These are phyloP conservation scores for Chrysochloris asiatica DNA, from an alignment of 2,113 vertebrate species.

Conservation along the genomic window DNA sequence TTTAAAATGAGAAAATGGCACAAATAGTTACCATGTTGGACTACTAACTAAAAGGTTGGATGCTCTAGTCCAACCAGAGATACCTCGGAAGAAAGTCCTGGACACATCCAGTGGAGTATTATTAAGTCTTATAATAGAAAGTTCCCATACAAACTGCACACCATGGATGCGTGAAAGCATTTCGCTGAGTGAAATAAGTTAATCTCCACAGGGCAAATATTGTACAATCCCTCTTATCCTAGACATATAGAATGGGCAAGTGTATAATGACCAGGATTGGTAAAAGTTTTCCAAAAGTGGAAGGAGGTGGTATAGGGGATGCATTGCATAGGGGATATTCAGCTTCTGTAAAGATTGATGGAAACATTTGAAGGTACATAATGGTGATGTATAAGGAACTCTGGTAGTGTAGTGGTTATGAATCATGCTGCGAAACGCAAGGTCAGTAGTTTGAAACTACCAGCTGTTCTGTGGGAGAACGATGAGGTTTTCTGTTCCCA, in stretches of 20 bases:
- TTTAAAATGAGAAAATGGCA: not conserved
- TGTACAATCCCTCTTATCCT: not conserved
- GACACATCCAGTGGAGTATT: not conserved
- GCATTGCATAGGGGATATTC: not conserved
- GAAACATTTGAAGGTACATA: not conserved
- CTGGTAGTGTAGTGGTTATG: too few species aligned
- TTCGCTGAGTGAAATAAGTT: not conserved
- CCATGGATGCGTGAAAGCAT: not conserved
- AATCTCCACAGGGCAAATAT: not conserved
- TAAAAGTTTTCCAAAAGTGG: too few species aligned
- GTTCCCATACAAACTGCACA: not conserved
- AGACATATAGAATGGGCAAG: not conserved
- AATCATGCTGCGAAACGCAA: too few species aligned
- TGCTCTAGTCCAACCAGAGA: not conserved
- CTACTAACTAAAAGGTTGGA: too few species aligned
- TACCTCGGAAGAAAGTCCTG: not conserved
- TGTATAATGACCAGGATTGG: not conserved
- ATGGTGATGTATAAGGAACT: too few species aligned
- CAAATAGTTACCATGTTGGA: not conserved
- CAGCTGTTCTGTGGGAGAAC: too few species aligned
- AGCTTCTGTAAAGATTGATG: not conserved
- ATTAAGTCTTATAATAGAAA: not conserved
- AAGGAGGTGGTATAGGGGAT: not conserved
- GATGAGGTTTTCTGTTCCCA: too few species aligned
- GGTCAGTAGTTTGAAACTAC: too few species aligned